A percentile compares a stretch with the other conserved stretches of the same genome.
phyloP scores from a whole-genome alignment of 2,797 vertebrate genomes.

The Poeciliopsis paucimaculata region DNA sequence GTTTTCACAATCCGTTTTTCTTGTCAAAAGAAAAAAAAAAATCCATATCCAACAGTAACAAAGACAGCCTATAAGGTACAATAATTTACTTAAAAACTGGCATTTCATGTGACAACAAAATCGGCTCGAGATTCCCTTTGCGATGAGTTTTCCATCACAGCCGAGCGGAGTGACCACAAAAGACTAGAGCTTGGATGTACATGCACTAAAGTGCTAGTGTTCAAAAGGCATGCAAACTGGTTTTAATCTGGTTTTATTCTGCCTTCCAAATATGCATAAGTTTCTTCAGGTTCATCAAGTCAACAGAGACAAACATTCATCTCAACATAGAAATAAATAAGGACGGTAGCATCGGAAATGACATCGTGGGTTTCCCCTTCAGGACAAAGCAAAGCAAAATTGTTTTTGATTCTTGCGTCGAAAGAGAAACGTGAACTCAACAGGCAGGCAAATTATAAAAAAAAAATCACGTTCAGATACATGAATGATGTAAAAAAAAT shows the following conservation, averaged over 20 bases:
- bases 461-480: constrained; percentile 32
- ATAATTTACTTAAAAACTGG: constrained; percentile 87
- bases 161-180: constrained; percentile 76
- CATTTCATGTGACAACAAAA: constrained; percentile 84
- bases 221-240: constrained; percentile 87
- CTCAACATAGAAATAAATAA: constrained; percentile 62
- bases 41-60: constrained; percentile 79
- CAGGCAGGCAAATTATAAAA: constrained; percentile 35
- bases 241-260: constrained; percentile 76
- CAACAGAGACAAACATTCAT: constrained; percentile 70
- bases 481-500: constrained; percentile 23
- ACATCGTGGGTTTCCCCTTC: constrained; percentile 79
- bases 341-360: constrained; percentile 70
- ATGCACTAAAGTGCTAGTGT: constrained; percentile 94
- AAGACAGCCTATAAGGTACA: constrained; percentile 85
- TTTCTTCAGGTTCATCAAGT: constrained; percentile 56
- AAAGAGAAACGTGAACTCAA: constrained; percentile 49
- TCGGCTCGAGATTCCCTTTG: constrained; percentile 81
- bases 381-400: constrained; percentile 55
- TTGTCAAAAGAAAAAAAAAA: constrained; percentile 79
- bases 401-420: constrained; percentile 26
- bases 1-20: constrained; percentile 79
- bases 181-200: constrained; percentile 87
- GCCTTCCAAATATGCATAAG: constrained; percentile 82
- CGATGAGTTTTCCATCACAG: constrained; percentile 67